A percentile compares a stretch with the other conserved stretches of the same genome.
phyloP scores from a whole-genome alignment of 2,888 invertebrate species.

The Oxycera nigricornis region DNA sequence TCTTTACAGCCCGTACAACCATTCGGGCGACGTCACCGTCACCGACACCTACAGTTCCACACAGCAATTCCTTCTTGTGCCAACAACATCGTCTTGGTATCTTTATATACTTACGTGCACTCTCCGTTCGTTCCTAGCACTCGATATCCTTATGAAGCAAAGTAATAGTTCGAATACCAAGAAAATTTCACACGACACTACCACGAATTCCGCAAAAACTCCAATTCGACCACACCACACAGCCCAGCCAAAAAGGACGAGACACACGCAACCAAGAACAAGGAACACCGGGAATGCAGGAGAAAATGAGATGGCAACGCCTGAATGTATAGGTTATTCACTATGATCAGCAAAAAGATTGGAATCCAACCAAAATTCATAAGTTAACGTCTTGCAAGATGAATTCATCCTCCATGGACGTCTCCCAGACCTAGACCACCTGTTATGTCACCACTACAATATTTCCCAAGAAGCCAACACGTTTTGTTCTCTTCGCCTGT shows the following conservation, averaged over 20 bases:
- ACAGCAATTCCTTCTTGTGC: slow-evolving; percentile 23
- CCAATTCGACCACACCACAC: slow-evolving; percentile 43
- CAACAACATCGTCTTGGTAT: not conserved
- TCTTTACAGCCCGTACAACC: slow-evolving; percentile 44
- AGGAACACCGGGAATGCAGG: not conserved
- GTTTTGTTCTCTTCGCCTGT: slow-evolving; percentile 14
- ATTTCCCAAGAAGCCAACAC: slow-evolving; percentile 12
- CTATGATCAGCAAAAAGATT: slow-evolving; percentile 43
- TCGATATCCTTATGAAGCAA: slow-evolving; percentile 41
- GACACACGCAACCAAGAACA: not conserved
- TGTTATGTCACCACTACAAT: slow-evolving; percentile 28
- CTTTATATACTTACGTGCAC: slow-evolving; percentile 31
- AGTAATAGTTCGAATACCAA: slow-evolving; percentile 42
- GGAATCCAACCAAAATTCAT: slow-evolving; percentile 42
- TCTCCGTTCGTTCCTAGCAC: slow-evolving; percentile 22
- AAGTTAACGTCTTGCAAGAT: slow-evolving; percentile 43
- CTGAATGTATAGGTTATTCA: not conserved
- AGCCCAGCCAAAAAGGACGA: slow-evolving; percentile 3
- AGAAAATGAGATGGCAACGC: not conserved
- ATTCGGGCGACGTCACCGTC: slow-evolving; percentile 32
- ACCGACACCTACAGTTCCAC: slow-evolving; percentile 14
- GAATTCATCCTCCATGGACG: slow-evolving; percentile 30
- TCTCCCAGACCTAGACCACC: slow-evolving; percentile 34
- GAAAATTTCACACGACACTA: slow-evolving; percentile 46
- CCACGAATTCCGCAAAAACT: slow-evolving; percentile 47